Base-by-base conservation (phyloP, 1,140 invertebrate genomes). In the Bombus pascuorum region DNA sequence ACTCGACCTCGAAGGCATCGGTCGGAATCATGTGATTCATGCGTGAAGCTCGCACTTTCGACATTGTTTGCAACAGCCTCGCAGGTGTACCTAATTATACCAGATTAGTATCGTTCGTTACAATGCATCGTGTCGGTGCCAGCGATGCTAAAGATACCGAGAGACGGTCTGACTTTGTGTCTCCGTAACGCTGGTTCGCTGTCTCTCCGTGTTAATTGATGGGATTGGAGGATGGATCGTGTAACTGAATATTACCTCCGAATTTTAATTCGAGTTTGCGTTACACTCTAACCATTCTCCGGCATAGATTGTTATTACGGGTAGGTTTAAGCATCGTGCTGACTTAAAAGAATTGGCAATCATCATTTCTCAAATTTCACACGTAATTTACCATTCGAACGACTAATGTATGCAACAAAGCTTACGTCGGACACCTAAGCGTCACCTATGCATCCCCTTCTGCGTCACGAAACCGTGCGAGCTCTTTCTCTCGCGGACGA, bases 1-100 rank as follows among this genome's bases (percentile, higher is more conserved):
- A 91, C 80, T 73, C 81, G 86, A 88, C 83, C 81, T 88, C 86
- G 89, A 79, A 86, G 88, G 65, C 72, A 85, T 78, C 89, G 75
- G 74, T 62, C 76, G 85, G 68, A 62, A 83, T 88, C 62, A 72
- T 62, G 70, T 91, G 89, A 91, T 91, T 91, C 89, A 91, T 86
- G 83, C 89, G 89, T 86, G 83, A 90, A 81, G 81, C 80, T 91
- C 83, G 89, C 86, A 91, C 89, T 91, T 91, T 91, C 89, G 89
- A 91, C 86, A 90, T 88, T 87, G 86, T 81, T 83, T 79, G 78
- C 73, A 87, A 84, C 83, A 74, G 83, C 81, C 76, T 81, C 86
- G 81, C 88, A 90, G 89, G 89, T 90, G 89, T 90, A 87, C 71
- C 86, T 82, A 87, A 90, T 90, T 90, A 90, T 87, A 85, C 76